These are phyloP conservation scores for Microplitis mediator DNA, from an alignment of 1,140 invertebrate genomes.

Conservation along the genomic window DNA sequence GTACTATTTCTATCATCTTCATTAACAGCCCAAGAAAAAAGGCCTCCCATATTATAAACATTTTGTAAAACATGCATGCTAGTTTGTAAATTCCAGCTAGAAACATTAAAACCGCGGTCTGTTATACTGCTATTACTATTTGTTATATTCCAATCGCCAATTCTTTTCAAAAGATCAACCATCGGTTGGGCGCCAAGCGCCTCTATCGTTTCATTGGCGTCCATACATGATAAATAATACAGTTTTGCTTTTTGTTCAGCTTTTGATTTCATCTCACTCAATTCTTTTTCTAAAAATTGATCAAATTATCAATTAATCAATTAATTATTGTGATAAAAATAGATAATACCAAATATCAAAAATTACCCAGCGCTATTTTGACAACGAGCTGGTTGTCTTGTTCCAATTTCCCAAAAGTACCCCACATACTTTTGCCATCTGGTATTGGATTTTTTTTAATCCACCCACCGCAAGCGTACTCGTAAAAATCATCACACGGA, in stretches of 20 bases:
- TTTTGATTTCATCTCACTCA: conserved; percentile 70
- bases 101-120: conserved; percentile 63
- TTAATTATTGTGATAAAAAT: not conserved
- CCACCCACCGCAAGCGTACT: conserved; percentile 93
- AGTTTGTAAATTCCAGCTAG: conserved; percentile 78
- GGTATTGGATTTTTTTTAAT: conserved; percentile 90
- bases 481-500: conserved; percentile 95
- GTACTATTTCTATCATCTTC: conserved; percentile 93
- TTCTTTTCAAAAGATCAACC: conserved; percentile 72
- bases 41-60: conserved; percentile 83
- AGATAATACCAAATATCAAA: conserved; percentile 9
- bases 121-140: conserved; percentile 70
- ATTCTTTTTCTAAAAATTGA: conserved; percentile 63
- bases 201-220: conserved; percentile 90
- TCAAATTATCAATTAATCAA: not conserved
- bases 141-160: conserved; percentile 81
- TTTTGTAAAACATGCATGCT: conserved; percentile 83
- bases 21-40: conserved; percentile 90
- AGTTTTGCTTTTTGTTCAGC: conserved; percentile 88
- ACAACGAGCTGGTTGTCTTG: conserved; percentile 92
- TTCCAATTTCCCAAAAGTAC: conserved; percentile 92
- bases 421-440: conserved; percentile 91
- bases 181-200: conserved; percentile 80
- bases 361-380: conserved; percentile 83
- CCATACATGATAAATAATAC: conserved; percentile 93